phyloP scores from a whole-genome alignment of 1,140 invertebrate genomes.

The Helicorthomorpha holstii region DNA sequence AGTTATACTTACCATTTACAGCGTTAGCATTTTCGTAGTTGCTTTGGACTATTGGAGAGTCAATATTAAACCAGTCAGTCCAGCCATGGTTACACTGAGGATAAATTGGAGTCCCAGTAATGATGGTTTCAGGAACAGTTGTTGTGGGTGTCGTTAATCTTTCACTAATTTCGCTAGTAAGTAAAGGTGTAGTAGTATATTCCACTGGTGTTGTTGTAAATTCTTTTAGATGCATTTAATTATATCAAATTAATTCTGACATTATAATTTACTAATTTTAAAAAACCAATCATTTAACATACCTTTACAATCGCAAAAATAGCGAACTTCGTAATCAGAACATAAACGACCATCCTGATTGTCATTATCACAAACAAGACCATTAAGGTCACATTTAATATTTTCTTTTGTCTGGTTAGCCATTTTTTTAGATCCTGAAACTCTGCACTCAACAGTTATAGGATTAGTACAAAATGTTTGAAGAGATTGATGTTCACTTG shows the following conservation, averaged over 20 bases:
- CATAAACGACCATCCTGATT: constrained; percentile 18
- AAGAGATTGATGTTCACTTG: background rate
- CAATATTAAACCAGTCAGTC: constrained; percentile 19
- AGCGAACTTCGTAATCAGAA: constrained; percentile 23
- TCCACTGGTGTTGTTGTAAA: no score
- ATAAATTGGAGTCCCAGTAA: constrained; percentile 1
- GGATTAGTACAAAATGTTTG: constrained; percentile 12
- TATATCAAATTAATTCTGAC: no score
- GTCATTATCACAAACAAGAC: constrained; percentile 19
- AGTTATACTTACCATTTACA: background rate
- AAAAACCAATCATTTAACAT: no score
- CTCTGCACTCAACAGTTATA: constrained; percentile 9
- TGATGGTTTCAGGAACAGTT: constrained; percentile 1
- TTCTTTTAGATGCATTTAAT: no score
- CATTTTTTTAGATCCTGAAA: background rate
- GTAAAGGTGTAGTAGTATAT: no score
- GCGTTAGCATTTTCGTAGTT: background rate
- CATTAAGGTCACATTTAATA: constrained; percentile 20
- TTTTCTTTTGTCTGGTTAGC: constrained; percentile 14
- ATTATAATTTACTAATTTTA: no score
- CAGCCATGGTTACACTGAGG: constrained; percentile 16
- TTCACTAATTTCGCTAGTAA: no score
- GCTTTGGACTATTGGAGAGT: constrained; percentile 4
- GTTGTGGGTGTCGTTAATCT: background rate
- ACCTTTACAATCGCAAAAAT: constrained; percentile 22